Base-by-base conservation (phyloP, 2,113 vertebrate genomes). In the Poeciliopsis retropinna region DNA sequence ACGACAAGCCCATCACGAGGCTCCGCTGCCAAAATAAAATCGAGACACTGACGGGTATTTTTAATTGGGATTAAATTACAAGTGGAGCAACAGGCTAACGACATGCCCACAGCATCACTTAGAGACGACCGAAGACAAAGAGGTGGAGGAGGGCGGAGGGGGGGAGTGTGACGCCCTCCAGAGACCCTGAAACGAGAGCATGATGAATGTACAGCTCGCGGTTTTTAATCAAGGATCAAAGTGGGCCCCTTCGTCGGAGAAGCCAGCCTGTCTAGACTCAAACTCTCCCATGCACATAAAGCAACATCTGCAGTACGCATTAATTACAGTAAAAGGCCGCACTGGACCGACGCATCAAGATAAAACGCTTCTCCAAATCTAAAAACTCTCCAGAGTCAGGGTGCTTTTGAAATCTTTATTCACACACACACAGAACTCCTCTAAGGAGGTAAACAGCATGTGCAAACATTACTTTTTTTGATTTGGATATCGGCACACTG, bases 201-300 rank as follows among this genome's bases (percentile, higher is more conserved):
- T 89, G 90, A 94, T 93, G 94, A 93, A 95, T 91, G 85, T 80
- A 91, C 90, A 78, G 92, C 28, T 89, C 92, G 82, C 63, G 87
- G 84, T 91, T 95, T 95, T 95, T 94, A 94, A 95, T 94, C 88
- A 94, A 92, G 79, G 92, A 95, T 96, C 94, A 95, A 95, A 96
- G 94, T 87, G 54, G 82, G 2, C 3, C 93, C 82, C 82, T 80
- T 57, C 65, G 78, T 94, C 90, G 90, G 92, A 86, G 94, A 92
- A 95, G 93, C 94, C 89, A 92, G 89, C 76, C 89, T 90, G 94
- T 95, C 94, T 96, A 96, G 92, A 95, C 94, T 90, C 85, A 81
- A 85, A 88, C 84, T 87, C 87, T 92, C 87, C 79, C 83, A 92
- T 92, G 93, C 92, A 95, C 88, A 94, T 89, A 93, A 95, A 94